Percentiles rank a stretch among this genome's conserved stretches.
Conservation (phyloP, 1,140 invertebrate species). For the Thalassaphorura encarpata region DNA sequence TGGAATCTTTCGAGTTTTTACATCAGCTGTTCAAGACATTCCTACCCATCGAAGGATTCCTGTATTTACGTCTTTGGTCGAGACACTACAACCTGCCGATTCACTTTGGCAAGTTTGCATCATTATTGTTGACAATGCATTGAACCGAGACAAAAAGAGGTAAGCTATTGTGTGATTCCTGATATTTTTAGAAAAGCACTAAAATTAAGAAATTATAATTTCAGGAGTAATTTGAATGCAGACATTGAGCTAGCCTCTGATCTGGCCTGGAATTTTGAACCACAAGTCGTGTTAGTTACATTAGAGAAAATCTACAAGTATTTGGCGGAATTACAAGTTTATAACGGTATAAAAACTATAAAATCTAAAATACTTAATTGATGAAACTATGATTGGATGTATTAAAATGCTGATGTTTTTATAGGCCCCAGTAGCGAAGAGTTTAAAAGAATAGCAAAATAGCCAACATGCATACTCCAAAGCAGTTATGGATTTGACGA, state of each 20-base stretch:
- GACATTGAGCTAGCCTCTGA: constrained; percentile 26
- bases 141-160: constrained; percentile 29
- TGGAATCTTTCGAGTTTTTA: constrained; percentile 74
- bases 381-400: not conserved
- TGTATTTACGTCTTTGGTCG: constrained; percentile 66
- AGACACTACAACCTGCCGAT: constrained; percentile 54
- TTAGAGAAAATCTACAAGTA: constrained; percentile 25
- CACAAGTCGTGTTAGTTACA: constrained; percentile 5
- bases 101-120: constrained; percentile 55
- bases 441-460: not conserved
- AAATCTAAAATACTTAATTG: not conserved
- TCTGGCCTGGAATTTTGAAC: constrained; percentile 20
- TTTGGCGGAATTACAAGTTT: constrained; percentile 16
- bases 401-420: no score
- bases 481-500: constrained; percentile 23
- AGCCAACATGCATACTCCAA: constrained; percentile 17
- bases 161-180: constrained; percentile 18
- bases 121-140: constrained; percentile 33
- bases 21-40: constrained; percentile 76
- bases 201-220: constrained; percentile 8
- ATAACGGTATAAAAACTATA: constrained; percentile 16
- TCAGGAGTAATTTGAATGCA: constrained; percentile 24
- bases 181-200: not conserved
- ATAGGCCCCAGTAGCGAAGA: not conserved
- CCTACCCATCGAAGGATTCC: constrained; percentile 73